Base-by-base conservation (phyloP, 2,888 invertebrate genomes). In the Metacarcinus magister region DNA sequence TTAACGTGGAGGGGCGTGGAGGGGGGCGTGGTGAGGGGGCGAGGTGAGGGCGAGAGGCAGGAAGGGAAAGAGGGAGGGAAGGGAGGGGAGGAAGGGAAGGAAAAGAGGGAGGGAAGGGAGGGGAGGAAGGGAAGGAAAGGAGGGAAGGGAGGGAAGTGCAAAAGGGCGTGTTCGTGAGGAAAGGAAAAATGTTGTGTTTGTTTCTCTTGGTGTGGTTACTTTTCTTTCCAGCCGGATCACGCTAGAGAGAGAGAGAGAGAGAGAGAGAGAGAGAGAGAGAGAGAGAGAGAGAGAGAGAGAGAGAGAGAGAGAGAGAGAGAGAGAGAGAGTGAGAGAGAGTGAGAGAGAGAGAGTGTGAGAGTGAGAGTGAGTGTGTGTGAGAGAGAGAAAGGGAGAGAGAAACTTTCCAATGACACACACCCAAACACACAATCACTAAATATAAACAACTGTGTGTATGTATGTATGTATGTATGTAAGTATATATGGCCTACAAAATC, bases 101-200 rank as follows among this genome's bases (percentile, higher is more conserved):
- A 48, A 48, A 48, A 48, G n/a, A 23, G 1, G 67, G 67, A 67
- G 67, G n/a, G n/a, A 67, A 16, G 67, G 19, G 4, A 67, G n/a
- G n/a, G 23, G 67, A 16, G n/a, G 67, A 67, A 67, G 19, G n/a
- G n/a, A 67, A 67, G 67, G 67, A 67, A 67, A 16, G n/a, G 54
- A 16, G 1, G 54, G 8, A 13, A 13, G 54, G 54, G 10, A 54
- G 54, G 54, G 16, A 54, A 54, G 54, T 54, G 54, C 54, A 54
- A 10, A 54, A 54, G 54, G 67, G 67, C 67, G n/a, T 67, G 67
- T 19, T 67, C 67, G 67, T 67, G 67, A 67, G 67, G 67, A 82
- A 82, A 82, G 82, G 32, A 82, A 82, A 82, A 82, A 67, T 67
- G 67, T 67, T 67, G 67, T 67, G 67, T 67, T 67, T 67, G 67